Conservation (phyloP, 2,888 invertebrate species). For the Ochropacha duplaris region DNA sequence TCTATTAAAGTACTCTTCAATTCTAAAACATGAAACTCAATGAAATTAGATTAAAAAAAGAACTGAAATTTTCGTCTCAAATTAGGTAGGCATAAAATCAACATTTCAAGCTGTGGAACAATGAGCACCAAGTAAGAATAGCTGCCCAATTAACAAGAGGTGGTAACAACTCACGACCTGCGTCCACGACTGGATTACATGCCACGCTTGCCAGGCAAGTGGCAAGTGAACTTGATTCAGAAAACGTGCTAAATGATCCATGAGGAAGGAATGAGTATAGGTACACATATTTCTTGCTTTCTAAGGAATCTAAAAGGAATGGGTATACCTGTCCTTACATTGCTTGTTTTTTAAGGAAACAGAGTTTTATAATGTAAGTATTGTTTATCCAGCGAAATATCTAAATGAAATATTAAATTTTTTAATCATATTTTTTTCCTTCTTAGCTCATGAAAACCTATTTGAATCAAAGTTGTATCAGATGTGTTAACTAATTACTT, state of each 20-base stretch:
- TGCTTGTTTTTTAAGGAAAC: not conserved
- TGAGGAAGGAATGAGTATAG: not conserved
- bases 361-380: too few relatives aligned
- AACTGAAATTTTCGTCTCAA: not conserved
- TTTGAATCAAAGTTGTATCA: too few relatives aligned
- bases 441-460: too few relatives aligned
- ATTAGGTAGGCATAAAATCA: not conserved
- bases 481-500: too few relatives aligned
- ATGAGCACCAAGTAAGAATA: constrained; percentile 13
- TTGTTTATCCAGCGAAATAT: not conserved
- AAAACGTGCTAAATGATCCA: constrained; percentile 1
- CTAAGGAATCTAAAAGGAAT: not conserved
- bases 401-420: too few relatives aligned
- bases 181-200: constrained; percentile 24
- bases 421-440: too few relatives aligned
- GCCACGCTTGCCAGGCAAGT: not conserved
- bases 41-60: too few relatives aligned
- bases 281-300: too few relatives aligned
- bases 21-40: too few relatives aligned
- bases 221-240: not conserved
- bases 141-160: constrained; percentile 20
- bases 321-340: too few relatives aligned
- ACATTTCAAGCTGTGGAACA: not conserved
- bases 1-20: too few relatives aligned
- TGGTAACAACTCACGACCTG: constrained; percentile 23